Base-by-base conservation (phyloP, 2,888 invertebrate species). In the Pardosa pseudoannulata region DNA sequence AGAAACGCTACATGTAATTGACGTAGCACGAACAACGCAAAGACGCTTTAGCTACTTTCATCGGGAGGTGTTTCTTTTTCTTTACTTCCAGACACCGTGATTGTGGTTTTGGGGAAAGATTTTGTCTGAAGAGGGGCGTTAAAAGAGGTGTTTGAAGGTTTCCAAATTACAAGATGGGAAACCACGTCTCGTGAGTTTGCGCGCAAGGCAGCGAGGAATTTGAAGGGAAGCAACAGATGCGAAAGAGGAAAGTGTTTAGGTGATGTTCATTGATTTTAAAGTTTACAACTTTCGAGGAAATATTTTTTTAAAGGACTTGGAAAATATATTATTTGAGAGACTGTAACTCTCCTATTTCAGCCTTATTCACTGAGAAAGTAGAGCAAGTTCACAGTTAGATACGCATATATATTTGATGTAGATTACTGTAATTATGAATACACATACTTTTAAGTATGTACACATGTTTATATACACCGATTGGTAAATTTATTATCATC, bases 51-150 rank as follows among this genome's bases (percentile, higher is more conserved):
- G 19, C 19, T 56, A 56, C 56, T 56, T 56, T 56, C 23, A 56
- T 23, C 23, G 11, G 19, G n/a, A 23, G 3, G 23, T 56, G 19
- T 11, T 7, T 7, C 16, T 46, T 56, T 56, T 23, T 56, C 5
- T 23, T 67, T 67, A n/a, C 67, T 67, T 31, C 62, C 23, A 62
- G 23, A 27, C 28, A 23, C 62, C n/a, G n/a, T 27, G 62, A 27
- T 62, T 62, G 62, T 62, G 23, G 36, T 27, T 62, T 62, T 27
- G 28, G n/a, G 28, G 28, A 13, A n/a, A 62, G 23, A 62, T 65
- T 65, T 29, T 65, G 16, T 19, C 65, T 28, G 65, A 19, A 65
- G 19, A 65, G 11, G 28, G 65, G 31, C 65, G 65, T 65, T 13
- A 29, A 65, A 65, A 19, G 19, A 32, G 36, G 32, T 23, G 56